phyloP scores from a whole-genome alignment of 2,888 invertebrate genomes.

The Amblyjoppa proteus region DNA sequence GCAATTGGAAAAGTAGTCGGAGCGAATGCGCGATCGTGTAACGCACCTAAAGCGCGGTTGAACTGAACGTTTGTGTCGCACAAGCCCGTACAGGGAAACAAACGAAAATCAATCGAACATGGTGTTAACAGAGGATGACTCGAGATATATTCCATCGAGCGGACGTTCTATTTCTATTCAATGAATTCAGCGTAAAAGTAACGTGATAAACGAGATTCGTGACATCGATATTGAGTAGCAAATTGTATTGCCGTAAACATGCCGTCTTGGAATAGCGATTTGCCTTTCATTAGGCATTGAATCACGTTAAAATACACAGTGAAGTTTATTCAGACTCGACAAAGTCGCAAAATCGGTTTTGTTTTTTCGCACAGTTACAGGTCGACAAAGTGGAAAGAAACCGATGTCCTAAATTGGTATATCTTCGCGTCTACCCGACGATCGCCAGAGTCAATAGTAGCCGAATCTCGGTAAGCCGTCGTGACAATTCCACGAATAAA shows the following conservation, averaged over 20 bases:
- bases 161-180: too few relatives aligned
- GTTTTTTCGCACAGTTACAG: not conserved
- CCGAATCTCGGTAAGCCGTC: not conserved
- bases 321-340: not conserved
- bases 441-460: not conserved
- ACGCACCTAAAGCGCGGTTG: too few relatives aligned
- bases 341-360: not conserved
- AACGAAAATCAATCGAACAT: too few relatives aligned
- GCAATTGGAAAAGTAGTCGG: too few relatives aligned
- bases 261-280: not conserved
- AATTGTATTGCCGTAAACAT: not conserved
- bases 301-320: not conserved
- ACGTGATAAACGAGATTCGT: too few relatives aligned
- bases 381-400: not conserved
- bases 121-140: too few relatives aligned
- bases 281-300: not conserved
- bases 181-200: too few relatives aligned
- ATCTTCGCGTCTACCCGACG: not conserved
- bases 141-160: too few relatives aligned
- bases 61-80: not conserved
- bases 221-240: not conserved
- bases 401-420: not conserved
- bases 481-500: not conserved
- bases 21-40: too few relatives aligned
- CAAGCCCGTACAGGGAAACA: not conserved